phyloP scores from a whole-genome alignment of 1,140 invertebrate genomes.

The Drosophila rhopaloa region DNA sequence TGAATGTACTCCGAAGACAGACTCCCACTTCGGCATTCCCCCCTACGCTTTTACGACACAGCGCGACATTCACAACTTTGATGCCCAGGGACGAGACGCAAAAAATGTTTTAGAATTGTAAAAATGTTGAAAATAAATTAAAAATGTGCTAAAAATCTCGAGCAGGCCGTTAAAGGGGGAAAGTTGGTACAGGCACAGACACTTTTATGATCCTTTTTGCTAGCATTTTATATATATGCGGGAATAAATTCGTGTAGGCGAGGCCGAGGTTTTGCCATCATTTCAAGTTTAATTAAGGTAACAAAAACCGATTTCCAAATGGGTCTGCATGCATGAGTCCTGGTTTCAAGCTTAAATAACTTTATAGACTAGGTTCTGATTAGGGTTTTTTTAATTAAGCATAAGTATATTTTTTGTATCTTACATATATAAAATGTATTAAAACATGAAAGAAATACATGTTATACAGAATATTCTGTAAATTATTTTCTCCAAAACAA shows the following conservation, averaged over 20 bases:
- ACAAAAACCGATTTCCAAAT: constrained; percentile 38
- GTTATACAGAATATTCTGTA: no score
- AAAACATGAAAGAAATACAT: no score
- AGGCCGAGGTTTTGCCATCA: constrained; percentile 17
- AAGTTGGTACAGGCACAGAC: constrained; percentile 22
- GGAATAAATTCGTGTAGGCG: constrained; percentile 42
- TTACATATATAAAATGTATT: no score
- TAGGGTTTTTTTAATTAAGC: background rate
- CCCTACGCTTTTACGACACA: constrained; percentile 65
- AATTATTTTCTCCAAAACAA: no score
- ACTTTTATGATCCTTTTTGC: constrained; percentile 49
- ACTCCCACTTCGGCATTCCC: constrained; percentile 7
- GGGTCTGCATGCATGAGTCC: constrained; percentile 12
- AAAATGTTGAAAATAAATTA: constrained; percentile 82
- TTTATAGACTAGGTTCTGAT: background rate
- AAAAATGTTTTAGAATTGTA: constrained; percentile 69
- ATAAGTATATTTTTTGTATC: no score
- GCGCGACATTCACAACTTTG: constrained; percentile 84
- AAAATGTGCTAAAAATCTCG: constrained; percentile 73
- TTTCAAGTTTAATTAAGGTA: constrained; percentile 42
- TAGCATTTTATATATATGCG: constrained; percentile 53
- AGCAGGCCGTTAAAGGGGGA: constrained; percentile 26
- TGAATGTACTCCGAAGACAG: constrained; percentile 2
- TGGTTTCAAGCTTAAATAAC: background rate
- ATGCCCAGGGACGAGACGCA: constrained; percentile 63